Percentiles rank a stretch among this genome's conserved stretches.
phyloP scores from a whole-genome alignment of 2,888 invertebrate species.

The Brachycybe producta region DNA sequence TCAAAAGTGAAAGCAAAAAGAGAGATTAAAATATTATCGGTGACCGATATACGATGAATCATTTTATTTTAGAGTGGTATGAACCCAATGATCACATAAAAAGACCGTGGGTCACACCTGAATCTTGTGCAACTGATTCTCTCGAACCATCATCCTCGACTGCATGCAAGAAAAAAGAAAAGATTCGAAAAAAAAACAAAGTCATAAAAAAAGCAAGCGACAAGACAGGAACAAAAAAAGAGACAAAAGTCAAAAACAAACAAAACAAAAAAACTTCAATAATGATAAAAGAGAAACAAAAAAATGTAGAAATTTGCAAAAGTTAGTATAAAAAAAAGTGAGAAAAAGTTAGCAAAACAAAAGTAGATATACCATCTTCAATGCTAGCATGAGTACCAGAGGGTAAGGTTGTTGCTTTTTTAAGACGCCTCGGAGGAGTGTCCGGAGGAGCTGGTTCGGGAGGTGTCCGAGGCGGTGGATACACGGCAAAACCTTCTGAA shows the following conservation, averaged over 20 bases:
- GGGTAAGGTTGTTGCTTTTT: conserved; percentile 30
- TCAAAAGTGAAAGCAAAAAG: conserved; percentile 2
- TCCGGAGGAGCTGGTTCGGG: conserved; percentile 75
- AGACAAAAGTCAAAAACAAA: conserved; percentile 10
- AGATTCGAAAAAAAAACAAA: conserved; percentile 18
- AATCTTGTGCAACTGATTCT: conserved; percentile 24
- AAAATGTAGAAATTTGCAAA: background rate
- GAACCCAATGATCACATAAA: background rate
- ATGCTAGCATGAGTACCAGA: conserved; percentile 42
- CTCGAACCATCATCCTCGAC: conserved; percentile 25
- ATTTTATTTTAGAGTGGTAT: background rate
- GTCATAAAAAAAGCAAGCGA: conserved; percentile 15
- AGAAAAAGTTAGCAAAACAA: too few relatives aligned
- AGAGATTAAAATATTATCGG: conserved; percentile 1
- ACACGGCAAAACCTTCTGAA: conserved; percentile 58
- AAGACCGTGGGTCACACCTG: conserved; percentile 22
- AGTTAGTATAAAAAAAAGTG: too few relatives aligned
- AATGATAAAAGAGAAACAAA: background rate
- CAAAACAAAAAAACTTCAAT: background rate
- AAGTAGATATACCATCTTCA: conserved; percentile 40
- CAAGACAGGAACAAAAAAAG: conserved; percentile 12
- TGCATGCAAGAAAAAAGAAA: conserved; percentile 22
- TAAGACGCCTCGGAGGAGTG: conserved; percentile 39
- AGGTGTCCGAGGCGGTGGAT: conserved; percentile 69
- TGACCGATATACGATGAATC: too few relatives aligned